These are phyloP conservation scores for Melozone crissalis DNA, from an alignment of 2,113 vertebrate genomes.

Conservation along the genomic window DNA sequence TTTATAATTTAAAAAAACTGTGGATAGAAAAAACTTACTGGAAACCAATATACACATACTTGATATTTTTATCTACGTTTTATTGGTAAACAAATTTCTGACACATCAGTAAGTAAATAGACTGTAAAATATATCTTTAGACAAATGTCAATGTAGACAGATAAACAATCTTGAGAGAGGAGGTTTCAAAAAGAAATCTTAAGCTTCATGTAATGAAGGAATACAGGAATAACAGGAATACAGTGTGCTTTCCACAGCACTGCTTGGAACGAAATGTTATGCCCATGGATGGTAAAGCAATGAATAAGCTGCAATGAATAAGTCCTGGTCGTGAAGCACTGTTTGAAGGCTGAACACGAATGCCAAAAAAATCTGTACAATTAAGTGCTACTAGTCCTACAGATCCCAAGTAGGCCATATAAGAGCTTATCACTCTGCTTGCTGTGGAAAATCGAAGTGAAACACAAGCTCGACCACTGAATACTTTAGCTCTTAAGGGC, in stretches of 20 bases:
- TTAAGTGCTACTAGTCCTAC: neutral
- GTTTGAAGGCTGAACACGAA: neutral
- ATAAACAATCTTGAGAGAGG: constrained; percentile 35
- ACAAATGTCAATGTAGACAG: constrained; percentile 28
- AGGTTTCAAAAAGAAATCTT: constrained; percentile 45
- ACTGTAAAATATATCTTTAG: constrained; percentile 51
- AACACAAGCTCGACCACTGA: neutral
- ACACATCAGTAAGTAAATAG: constrained; percentile 27
- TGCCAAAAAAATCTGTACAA: neutral
- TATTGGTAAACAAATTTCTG: constrained; percentile 34
- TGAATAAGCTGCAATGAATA: constrained; percentile 3
- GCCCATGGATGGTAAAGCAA: constrained; percentile 79
- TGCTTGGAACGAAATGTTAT: constrained; percentile 28
- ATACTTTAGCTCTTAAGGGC: neutral
- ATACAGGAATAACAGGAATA: constrained; percentile 24
- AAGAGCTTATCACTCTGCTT: neutral
- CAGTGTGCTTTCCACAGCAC: constrained; percentile 49
- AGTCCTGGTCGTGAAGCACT: neutral
- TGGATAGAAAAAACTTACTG: neutral
- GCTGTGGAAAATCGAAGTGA: neutral
- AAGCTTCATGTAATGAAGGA: neutral
- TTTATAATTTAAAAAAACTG: neutral
- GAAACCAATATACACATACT: neutral
- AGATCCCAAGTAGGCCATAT: neutral
- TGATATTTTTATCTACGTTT: neutral